Percentiles rank a stretch among this genome's conserved stretches.
These are phyloP conservation scores for Apoda limacodes DNA, from an alignment of 2,888 invertebrate genomes.

Conservation along the genomic window DNA sequence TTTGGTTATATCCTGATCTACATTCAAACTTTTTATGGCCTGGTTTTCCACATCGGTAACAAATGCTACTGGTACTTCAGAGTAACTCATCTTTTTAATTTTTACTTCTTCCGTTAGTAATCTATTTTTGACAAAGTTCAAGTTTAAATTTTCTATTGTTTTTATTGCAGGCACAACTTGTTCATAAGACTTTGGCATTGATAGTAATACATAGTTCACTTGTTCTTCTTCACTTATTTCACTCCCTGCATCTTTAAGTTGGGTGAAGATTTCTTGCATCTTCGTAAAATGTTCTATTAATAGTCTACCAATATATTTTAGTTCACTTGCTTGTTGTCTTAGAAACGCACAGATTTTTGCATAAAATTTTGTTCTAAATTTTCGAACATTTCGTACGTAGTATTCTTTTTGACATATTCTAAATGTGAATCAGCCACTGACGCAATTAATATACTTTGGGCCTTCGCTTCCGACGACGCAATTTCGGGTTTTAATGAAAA, in stretches of 20 bases:
- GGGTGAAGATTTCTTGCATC: background rate
- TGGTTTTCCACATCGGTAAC: background rate
- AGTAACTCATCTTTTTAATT: slow-evolving; percentile 1
- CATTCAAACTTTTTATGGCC: background rate
- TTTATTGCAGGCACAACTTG: slow-evolving; percentile 3
- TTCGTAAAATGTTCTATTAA: background rate
- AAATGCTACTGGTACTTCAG: background rate
- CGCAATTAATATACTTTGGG: background rate
- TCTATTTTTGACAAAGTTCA: slow-evolving; percentile 6
- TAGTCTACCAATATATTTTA: background rate
- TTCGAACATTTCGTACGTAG: no score
- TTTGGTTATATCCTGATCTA: background rate
- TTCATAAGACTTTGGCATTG: slow-evolving; percentile 4
- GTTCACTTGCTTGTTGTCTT: background rate
- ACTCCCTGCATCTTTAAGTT: background rate
- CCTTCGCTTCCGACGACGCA: background rate
- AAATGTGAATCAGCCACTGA: background rate
- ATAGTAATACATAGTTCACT: slow-evolving; percentile 1
- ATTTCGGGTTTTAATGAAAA: background rate
- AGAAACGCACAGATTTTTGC: background rate
- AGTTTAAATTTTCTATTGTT: slow-evolving; percentile 1
- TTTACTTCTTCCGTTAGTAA: slow-evolving; percentile 6
- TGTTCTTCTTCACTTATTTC: slow-evolving; percentile 10
- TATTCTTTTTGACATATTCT: background rate
- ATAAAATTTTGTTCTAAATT: background rate